Base-by-base conservation (phyloP, 2,888 invertebrate species). In the Pegoplata infirma region DNA sequence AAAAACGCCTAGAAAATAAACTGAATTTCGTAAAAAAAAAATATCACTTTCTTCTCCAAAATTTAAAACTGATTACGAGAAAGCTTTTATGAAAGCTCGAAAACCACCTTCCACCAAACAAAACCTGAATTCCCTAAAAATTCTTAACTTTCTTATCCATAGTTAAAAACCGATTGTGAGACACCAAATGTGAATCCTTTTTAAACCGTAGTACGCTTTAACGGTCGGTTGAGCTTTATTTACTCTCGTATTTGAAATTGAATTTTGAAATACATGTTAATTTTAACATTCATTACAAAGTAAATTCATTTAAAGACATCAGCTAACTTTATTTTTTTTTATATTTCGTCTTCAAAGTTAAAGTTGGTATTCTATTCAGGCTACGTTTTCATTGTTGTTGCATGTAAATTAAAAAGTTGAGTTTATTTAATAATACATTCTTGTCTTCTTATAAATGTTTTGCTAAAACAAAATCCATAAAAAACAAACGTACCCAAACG, bases 371-470 rank as follows among this genome's bases (percentile, higher is more conserved):
- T 19, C 21, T 55, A 28, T 21, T 21, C 23, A 56, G n/a, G 19
- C 44, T 16, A 36, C 28, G 36, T 63, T 25, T 28, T 47, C 21
- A 46, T 47, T 44, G 55, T 28, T 44, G 36, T n/a, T 44, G 69
- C 28, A 32, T 46, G 63, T 47, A 64, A 56, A 64, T 72, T 72
- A 72, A 56, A 72, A 72, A 72, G 72, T 64, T 64, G 47, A 64
- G 56, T 72, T 72, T 72, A 64, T 64, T 64, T 72, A 72, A 64
- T 56, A 73, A 46, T 28, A 58, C 64, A 58, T 56, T 67, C 28
- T 21, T 47, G n/a, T 47, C n/a, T n/a, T 40, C 36, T 32, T 47
- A 55, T 36, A 51, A n/a, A 21, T 17, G 55, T 55, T 32, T 40
- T 55, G 32, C 36, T 23, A 25, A 53, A 64, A 64, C 16, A n/a